Percentiles rank a stretch among this genome's conserved stretches.
Conservation (phyloP, 2,113 vertebrate species). For the Erinaceus europaeus region DNA sequence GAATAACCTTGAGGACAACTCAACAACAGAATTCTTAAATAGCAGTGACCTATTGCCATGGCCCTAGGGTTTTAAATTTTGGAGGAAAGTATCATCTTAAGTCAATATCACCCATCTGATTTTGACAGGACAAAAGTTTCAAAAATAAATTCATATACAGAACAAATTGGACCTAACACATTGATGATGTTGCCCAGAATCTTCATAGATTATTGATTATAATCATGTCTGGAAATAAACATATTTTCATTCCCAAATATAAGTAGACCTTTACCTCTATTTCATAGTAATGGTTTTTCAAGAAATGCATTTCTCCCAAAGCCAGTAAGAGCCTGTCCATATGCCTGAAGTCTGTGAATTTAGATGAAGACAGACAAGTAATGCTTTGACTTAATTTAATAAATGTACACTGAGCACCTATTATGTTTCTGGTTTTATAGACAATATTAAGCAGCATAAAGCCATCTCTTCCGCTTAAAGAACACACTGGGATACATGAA, state of each 20-base stretch:
- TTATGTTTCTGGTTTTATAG: slow-evolving; percentile 8
- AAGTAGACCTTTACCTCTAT: neutral
- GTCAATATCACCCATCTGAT: neutral
- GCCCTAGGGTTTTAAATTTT: neutral
- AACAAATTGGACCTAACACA: neutral
- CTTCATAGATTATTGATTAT: neutral
- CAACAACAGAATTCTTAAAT: neutral
- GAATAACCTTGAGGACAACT: neutral
- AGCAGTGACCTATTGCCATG: neutral
- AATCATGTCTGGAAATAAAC: neutral
- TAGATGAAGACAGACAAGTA: slow-evolving; percentile 1
- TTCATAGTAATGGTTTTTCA: slow-evolving; percentile 14
- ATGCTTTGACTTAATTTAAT: slow-evolving; percentile 37
- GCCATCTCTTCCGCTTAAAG: neutral
- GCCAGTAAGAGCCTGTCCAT: neutral
- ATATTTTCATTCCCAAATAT: slow-evolving; percentile 33
- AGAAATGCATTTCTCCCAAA: neutral
- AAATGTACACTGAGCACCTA: neutral
- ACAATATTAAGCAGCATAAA: neutral
- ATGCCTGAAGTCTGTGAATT: slow-evolving; percentile 22
- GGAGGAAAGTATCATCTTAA: neutral
- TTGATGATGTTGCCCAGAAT: neutral
- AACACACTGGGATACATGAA: neutral
- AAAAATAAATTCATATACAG: neutral
- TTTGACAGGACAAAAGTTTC: neutral